Base-by-base conservation (phyloP, 2,888 invertebrate genomes). In the Sisyra nigra region DNA sequence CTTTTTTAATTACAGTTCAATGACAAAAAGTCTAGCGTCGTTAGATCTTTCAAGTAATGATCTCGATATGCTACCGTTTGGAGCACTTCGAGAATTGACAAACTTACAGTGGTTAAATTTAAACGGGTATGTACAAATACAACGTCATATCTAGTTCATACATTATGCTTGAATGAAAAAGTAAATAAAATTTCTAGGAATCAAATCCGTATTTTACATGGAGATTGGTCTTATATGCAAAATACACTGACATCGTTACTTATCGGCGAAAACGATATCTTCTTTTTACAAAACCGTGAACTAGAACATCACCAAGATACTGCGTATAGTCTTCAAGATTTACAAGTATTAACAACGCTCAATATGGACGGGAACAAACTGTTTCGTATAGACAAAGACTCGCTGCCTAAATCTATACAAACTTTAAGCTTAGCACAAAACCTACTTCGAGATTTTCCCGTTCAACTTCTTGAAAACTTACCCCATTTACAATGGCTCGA, bases 1-100 rank as follows among this genome's bases (percentile, higher is more conserved):
- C 18, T 2, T 37, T 37, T 37, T 37, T 2, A 17, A 18, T 37
- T 72, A 47, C 73, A 89, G 89, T 59, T 82, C 85, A 49, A 79
- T 86, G 72, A 74, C 80, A 50, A 76, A 77, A 57, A 81, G 80
- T 53, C 71, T 89, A 50, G 79, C 82, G 58, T 86, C 87, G 42
- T 63, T 89, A 64, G 89, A 89, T 66, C 71, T 85, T 54, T 79
- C 83, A 58, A 81, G 80, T 69, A 85, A 85, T 67, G 74, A 77
- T 62, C 71, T 84, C 59, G 80, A 81, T 59, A 75, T 76, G 60
- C 68, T 84, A 57, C 84, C 84, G 51, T 76, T 80, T 56, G 69
- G 72, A 57, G 78, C 82, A 51, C 69, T 84, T 57, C 74, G 72
- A 59, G 72, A 76, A 54, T 68, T 84, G 53, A 74, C 73, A 63